These are phyloP conservation scores for Acipenser transmontanus DNA, from an alignment of 2,797 vertebrate genomes.

Conservation along the genomic window DNA sequence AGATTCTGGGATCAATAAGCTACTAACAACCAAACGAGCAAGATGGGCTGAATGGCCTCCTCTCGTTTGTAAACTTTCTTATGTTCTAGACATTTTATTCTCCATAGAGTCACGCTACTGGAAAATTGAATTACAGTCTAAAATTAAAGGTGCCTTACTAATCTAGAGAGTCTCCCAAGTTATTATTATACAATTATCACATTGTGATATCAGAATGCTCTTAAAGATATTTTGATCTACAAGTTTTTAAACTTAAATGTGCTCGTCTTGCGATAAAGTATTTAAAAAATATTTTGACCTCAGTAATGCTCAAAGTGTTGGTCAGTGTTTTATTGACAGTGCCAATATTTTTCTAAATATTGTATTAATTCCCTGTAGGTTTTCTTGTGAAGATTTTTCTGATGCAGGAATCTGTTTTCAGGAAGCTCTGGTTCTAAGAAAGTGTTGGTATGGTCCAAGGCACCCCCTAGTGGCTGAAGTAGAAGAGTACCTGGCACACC, in stretches of 20 bases:
- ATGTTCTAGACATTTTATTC: no score
- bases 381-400: constrained; percentile 22
- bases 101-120: no score
- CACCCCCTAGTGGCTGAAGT: constrained; percentile 42
- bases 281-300: neutral
- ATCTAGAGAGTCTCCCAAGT: no score
- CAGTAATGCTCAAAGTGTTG: neutral
- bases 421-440: constrained; percentile 31
- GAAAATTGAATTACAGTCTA: no score
- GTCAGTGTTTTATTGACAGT: neutral
- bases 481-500: constrained; percentile 43
- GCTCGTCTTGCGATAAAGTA: neutral
- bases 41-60: no score
- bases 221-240: neutral
- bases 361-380: constrained; percentile 23
- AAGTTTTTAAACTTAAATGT: neutral
- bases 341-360: neutral
- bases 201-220: neutral
- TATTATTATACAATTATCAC: no score
- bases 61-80: no score
- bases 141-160: no score
- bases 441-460: constrained; percentile 32
- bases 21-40: no score
- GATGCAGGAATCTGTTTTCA: constrained; percentile 28
- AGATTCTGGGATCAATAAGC: no score